Conservation (phyloP, 2,888 invertebrate genomes). For the Saturnia pavonia region DNA sequence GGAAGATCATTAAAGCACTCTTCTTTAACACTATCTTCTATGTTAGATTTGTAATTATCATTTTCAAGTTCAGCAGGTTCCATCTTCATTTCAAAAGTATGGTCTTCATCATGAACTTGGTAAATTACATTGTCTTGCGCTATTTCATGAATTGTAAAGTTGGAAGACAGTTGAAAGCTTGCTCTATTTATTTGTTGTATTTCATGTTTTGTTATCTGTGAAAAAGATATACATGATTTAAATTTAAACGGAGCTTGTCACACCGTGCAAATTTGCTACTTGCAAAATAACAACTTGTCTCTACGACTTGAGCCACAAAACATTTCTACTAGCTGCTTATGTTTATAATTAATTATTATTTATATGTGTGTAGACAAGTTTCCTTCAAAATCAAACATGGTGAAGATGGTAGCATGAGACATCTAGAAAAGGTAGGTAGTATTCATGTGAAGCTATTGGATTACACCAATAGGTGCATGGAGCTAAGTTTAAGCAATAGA, state of each 20-base stretch:
- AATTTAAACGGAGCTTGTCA: not conserved
- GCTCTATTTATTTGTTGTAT: constrained; percentile 48
- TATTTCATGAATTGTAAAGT: constrained; percentile 29
- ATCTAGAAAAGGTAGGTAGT: no score
- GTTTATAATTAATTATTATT: no score
- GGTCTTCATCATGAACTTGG: constrained; percentile 24
- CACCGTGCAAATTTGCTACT: not conserved
- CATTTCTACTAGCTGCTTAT: not conserved
- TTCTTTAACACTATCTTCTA: constrained; percentile 49
- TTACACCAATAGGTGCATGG: no score
- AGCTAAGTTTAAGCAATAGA: not conserved
- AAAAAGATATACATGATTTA: constrained; percentile 16
- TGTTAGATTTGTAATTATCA: constrained; percentile 22
- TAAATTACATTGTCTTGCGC: constrained; percentile 25
- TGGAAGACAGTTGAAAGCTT: constrained; percentile 40
- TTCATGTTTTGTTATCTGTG: constrained; percentile 44
- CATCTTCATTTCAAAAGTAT: constrained; percentile 36
- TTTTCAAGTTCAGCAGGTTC: constrained; percentile 36
- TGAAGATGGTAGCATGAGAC: no score
- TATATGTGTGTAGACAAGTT: no score
- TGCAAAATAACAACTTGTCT: no score
- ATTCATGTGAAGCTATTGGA: no score
- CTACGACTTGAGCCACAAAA: not conserved
- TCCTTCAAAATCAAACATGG: no score
- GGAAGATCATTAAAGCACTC: constrained; percentile 38